Base-by-base conservation (phyloP, 2,113 vertebrate species). In the Stegostoma tigrinum region DNA sequence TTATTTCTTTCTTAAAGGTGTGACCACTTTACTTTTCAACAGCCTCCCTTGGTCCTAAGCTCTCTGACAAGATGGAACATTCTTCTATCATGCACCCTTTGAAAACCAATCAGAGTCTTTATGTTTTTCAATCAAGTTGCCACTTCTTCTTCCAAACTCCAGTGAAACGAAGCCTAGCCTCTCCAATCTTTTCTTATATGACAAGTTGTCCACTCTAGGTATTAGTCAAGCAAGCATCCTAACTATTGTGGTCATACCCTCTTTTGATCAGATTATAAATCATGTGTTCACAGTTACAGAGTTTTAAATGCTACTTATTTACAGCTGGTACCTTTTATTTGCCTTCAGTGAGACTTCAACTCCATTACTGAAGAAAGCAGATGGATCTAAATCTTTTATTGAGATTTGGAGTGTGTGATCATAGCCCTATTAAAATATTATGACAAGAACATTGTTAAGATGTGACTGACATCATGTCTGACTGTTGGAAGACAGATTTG, bases 381-480 rank as follows among this genome's bases (percentile, higher is more conserved):
- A 93, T 38, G 61, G 30, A 38, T 93, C 7, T 67, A 66, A 93
- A 10, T 93, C 89, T 66, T 66, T 95, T 30, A 48, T 95, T 48
- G 67, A 72, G 94, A 34, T 95, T 72, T 95, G 68, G 42, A 95
- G 68, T 45, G 67, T 95, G 67, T 95, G 94, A 95, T 95, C 94
- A 70, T 27, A 72, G 42, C 14, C 68, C 68, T 95, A 68, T 95
- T 95, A 72, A 95, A 95, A 95, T 95, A 95, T 95, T 95, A 95
- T 95, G 94, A 52, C 94, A 95, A 72, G 94, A 95, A 95, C 94
- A 95, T 95, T 95, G 94, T 95, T 95, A 95, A 48, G 94, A 95
- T 95, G 94, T 95, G 68, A 95, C 94, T 95, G 94, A 95, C 94
- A 75, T 95, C 94, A 95, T 95, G 94, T 95, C 94, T 95, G 94